Evolutionary conservation across 2,113 vertebrate genomes (phyloP).

Genomic region (Pithys albifrons): DNA sequence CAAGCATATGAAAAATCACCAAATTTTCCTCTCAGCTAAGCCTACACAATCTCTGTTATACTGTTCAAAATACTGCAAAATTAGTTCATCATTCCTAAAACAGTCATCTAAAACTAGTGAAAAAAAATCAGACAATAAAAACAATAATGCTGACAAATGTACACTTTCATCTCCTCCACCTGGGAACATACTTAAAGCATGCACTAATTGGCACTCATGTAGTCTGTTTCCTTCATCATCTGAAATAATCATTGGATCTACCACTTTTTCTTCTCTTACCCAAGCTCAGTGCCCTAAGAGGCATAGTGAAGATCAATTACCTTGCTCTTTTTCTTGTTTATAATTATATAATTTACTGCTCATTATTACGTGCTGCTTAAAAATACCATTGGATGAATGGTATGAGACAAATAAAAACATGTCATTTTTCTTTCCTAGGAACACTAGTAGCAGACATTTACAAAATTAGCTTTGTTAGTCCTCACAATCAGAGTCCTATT

Average conservation of each 20-base stretch:
- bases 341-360: background rate
- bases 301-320: background rate
- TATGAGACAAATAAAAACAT: background rate
- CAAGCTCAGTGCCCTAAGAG: background rate
- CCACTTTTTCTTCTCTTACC: background rate
- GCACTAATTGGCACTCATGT: background rate
- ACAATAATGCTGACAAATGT: background rate
- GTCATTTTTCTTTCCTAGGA: background rate
- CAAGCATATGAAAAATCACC: background rate
- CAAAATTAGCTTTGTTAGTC: background rate
- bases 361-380: background rate
- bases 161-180: background rate
- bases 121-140: background rate
- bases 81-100: background rate
- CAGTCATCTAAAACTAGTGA: background rate
- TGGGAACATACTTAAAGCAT: background rate
- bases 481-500: background rate
- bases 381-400: background rate
- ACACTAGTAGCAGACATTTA: background rate
- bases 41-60: background rate
- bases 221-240: background rate
- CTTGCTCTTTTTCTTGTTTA: background rate
- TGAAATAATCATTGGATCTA: background rate
- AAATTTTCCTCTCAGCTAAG: background rate
- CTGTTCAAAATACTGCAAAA: background rate